Evolutionary conservation across 2,113 vertebrate genomes (phyloP), one percentile per base, ranked within the genome.

Genomic region (Oreochromis aureus): DNA sequence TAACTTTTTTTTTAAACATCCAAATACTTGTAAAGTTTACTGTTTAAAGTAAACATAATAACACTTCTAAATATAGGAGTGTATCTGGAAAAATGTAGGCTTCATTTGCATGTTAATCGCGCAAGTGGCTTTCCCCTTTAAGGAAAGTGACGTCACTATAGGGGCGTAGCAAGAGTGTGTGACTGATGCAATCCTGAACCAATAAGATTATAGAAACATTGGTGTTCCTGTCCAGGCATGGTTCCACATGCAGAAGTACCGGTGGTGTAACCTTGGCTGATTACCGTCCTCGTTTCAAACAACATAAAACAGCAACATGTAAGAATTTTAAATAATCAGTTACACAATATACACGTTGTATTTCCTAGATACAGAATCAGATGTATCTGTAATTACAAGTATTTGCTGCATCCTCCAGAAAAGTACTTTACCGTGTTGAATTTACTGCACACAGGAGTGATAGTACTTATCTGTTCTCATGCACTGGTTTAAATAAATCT

Each of bases 251-350:
- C 5, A 6, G 63, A 10, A 51, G 11, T 15, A 12, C 5, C 24
- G 10, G 2, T 13, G 7, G 18, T 63, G 9, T 90, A 94, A 94
- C 92, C 94, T 95, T 93, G 81, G 58, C 80, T 54, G 6, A 80
- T 46, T 41, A 78, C 34, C 46, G n/a, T 85, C 34, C 69, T 80
- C 58, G 73, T 46, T 66, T 78, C 13, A 69, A 30, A 85, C 63
- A 54, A 1, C 32, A 4, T 16, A 48, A 19, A 54, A 71, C 6
- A 87, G 12, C 55, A 94, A 89, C 34, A 96, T 96, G 95, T 96
- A 95, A 95, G 95, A 34, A 11, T 63, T 76, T 22, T 24, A n/a
- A 46, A 56, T 58, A 73, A 32, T 55, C 27, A 54, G 16, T 16
- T n/a, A 12, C 73, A 48, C 44, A 51, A 51, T 32, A 3, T 78